Conservation (phyloP, 2,888 invertebrate species). For the Aleiodes testaceus region DNA sequence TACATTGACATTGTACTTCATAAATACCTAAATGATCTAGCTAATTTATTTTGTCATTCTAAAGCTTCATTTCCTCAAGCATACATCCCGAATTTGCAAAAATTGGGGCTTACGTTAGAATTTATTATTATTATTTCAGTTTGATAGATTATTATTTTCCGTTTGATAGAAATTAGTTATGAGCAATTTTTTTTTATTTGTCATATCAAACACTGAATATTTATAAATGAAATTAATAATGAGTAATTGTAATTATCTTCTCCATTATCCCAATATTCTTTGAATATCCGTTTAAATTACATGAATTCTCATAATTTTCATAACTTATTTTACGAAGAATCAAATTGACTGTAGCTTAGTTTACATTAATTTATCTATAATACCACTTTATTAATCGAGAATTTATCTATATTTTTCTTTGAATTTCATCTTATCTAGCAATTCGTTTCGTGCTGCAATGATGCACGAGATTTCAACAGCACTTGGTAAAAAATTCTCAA, state of each 20-base stretch:
- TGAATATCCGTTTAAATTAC: too few relatives aligned
- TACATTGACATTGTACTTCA: conserved; percentile 21
- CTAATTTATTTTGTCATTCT: background rate
- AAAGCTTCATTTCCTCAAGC: conserved; percentile 25
- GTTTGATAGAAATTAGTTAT: conserved; percentile 21
- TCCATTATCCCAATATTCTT: too few relatives aligned
- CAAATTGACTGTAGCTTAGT: conserved; percentile 46
- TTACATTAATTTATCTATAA: conserved; percentile 30
- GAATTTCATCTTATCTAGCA: conserved; percentile 58
- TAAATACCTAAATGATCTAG: conserved; percentile 1
- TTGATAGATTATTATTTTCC: background rate
- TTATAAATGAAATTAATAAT: conserved; percentile 20
- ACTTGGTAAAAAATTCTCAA: background rate
- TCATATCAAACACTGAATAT: conserved; percentile 29
- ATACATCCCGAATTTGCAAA: background rate
- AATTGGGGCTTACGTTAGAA: background rate
- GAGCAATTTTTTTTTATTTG: conserved; percentile 22
- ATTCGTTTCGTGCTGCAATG: conserved; percentile 66
- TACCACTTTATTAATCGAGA: conserved; percentile 36
- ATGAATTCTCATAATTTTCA: too few relatives aligned
- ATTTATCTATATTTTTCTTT: conserved; percentile 23
- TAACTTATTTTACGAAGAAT: conserved; percentile 22
- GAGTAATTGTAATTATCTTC: too few relatives aligned
- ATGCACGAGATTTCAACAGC: conserved; percentile 37
- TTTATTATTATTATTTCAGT: background rate